Percentiles rank a stretch among this genome's conserved stretches.
These are phyloP conservation scores for Nemurella pictetii DNA, from an alignment of 2,888 invertebrate species.

Conservation along the genomic window DNA sequence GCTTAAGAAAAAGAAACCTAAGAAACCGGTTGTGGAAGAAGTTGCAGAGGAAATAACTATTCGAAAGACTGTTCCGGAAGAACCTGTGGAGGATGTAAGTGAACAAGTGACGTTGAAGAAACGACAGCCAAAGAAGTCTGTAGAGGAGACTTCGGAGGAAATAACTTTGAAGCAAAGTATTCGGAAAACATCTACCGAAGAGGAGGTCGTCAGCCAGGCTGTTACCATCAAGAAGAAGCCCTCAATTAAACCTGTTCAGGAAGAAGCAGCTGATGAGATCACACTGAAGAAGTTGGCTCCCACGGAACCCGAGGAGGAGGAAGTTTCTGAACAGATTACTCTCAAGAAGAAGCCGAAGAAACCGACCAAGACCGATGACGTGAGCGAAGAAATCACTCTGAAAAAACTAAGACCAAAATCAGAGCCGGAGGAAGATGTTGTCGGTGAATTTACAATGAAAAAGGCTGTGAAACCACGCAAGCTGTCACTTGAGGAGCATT, in stretches of 20 bases:
- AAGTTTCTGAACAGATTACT: constrained; percentile 56
- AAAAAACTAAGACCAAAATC: constrained; percentile 69
- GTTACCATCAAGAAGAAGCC: constrained; percentile 43
- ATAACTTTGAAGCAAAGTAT: constrained; percentile 49
- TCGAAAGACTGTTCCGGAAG: constrained; percentile 52
- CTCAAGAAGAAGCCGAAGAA: constrained; percentile 56
- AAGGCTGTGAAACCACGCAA: constrained; percentile 39
- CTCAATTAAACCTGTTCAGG: constrained; percentile 41
- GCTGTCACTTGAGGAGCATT: constrained; percentile 46
- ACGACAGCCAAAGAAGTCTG: constrained; percentile 47
- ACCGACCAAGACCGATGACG: constrained; percentile 55
- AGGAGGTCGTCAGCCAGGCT: constrained; percentile 43
- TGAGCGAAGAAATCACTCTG: constrained; percentile 69
- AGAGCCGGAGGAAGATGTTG: constrained; percentile 46
- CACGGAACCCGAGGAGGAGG: constrained; percentile 43
- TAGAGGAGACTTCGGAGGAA: constrained; percentile 50
- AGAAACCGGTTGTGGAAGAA: constrained; percentile 46
- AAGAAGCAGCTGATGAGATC: constrained; percentile 60
- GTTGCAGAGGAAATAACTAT: constrained; percentile 59
- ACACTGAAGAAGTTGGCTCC: constrained; percentile 75
- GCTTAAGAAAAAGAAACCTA: constrained; percentile 40
- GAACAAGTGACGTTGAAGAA: constrained; percentile 51
- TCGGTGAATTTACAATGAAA: constrained; percentile 46
- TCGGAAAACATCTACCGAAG: constrained; percentile 48
- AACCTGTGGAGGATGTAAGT: constrained; percentile 47